Evolutionary conservation across 2,888 invertebrate genomes (phyloP).

Genomic region (Tetranychus piercei): DNA sequence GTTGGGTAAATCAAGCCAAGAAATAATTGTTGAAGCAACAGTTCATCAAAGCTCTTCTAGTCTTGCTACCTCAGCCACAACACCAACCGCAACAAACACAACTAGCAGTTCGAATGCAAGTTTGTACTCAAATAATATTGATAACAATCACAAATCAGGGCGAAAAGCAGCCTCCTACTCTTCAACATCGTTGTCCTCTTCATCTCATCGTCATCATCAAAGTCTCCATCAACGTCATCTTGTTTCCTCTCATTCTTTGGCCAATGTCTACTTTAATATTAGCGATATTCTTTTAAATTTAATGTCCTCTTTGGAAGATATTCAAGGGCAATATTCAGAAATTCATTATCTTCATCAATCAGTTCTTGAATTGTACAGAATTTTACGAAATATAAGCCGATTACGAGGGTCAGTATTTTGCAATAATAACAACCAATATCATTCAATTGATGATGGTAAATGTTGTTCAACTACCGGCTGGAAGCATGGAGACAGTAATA

Average conservation of each 20-base stretch:
- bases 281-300: slow-evolving; percentile 27
- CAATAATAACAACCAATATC: not conserved
- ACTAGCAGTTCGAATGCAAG: slow-evolving; percentile 2
- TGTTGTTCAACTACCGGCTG: not conserved
- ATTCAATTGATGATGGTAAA: not conserved
- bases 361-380: slow-evolving; percentile 31
- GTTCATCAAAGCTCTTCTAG: slow-evolving; percentile 10
- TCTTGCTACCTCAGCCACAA: not conserved
- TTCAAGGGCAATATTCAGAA: slow-evolving; percentile 35
- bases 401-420: not conserved
- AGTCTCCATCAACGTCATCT: not conserved
- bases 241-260: not conserved
- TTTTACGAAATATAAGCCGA: slow-evolving; percentile 28
- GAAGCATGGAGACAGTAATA: not conserved
- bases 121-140: too few species aligned
- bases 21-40: slow-evolving; percentile 13
- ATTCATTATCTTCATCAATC: slow-evolving; percentile 34
- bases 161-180: not conserved
- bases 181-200: not conserved
- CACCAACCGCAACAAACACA: not conserved
- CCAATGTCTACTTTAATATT: slow-evolving; percentile 10
- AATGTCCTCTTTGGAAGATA: slow-evolving; percentile 33
- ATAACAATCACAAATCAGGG: not conserved
- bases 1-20: not conserved
- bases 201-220: not conserved